These are phyloP conservation scores for Chaetura pelagica DNA, from an alignment of 2,113 vertebrate species.

Conservation along the genomic window DNA sequence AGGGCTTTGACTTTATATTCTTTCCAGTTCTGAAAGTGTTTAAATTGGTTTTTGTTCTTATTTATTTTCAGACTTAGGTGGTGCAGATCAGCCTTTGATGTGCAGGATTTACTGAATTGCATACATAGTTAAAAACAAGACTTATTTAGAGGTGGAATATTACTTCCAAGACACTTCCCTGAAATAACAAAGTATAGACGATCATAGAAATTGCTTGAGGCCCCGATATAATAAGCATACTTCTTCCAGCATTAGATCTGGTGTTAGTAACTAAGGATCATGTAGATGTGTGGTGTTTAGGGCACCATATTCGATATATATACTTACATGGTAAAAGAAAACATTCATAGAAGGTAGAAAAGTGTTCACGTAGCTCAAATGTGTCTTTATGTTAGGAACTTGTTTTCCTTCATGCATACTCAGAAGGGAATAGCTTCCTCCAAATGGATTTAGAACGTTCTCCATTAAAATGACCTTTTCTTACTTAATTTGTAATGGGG, in stretches of 20 bases:
- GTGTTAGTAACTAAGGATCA: background rate
- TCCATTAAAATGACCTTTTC: background rate
- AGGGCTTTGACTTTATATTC: background rate
- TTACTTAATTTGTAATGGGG: background rate
- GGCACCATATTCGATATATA: background rate
- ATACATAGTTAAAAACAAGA: background rate
- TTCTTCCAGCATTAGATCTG: background rate
- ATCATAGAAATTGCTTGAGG: background rate
- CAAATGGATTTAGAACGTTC: background rate
- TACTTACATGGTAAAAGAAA: background rate
- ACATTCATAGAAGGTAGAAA: background rate
- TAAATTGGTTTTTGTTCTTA: background rate
- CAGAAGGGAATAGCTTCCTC: background rate
- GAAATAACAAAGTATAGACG: background rate
- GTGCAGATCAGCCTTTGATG: background rate
- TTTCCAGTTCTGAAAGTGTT: background rate
- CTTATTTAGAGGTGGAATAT: background rate
- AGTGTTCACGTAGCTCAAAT: background rate
- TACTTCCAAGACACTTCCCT: background rate
- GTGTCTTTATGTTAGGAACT: background rate
- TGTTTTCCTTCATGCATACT: background rate
- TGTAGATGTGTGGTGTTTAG: background rate
- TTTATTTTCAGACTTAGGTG: background rate
- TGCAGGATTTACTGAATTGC: background rate
- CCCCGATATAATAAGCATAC: background rate